phyloP scores from a whole-genome alignment of 2,888 invertebrate species.

The Phengaris alcon region DNA sequence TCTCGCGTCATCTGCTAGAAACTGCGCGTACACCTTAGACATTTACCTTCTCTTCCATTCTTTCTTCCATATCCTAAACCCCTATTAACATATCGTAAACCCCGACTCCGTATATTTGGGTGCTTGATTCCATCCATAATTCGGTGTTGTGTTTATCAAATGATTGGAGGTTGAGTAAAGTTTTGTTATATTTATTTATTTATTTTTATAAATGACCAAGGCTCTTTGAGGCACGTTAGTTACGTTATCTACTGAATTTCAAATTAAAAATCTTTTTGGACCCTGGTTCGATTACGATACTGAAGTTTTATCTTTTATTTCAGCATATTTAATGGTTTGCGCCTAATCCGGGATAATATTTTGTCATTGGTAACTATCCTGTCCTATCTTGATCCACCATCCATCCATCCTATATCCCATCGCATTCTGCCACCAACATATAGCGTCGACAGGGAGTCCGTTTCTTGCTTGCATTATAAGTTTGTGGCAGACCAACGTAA shows the following conservation, averaged over 20 bases:
- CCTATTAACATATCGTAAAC: background rate
- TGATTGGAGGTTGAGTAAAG: background rate
- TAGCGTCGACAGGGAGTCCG: slow-evolving; percentile 62
- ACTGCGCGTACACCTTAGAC: background rate
- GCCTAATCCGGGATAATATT: slow-evolving; percentile 72
- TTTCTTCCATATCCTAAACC: background rate
- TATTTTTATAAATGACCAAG: too few species aligned
- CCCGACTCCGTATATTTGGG: background rate
- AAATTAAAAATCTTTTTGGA: slow-evolving; percentile 56
- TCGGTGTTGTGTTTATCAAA: background rate
- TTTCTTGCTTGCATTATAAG: slow-evolving; percentile 53
- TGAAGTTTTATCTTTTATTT: slow-evolving; percentile 55
- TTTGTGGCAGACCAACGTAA: slow-evolving; percentile 62
- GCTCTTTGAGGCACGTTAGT: too few species aligned
- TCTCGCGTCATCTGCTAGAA: background rate
- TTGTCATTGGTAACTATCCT: slow-evolving; percentile 72
- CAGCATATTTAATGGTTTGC: slow-evolving; percentile 79
- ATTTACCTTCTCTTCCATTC: background rate
- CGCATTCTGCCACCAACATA: slow-evolving; percentile 68
- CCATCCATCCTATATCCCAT: slow-evolving; percentile 8
- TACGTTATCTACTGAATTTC: too few species aligned
- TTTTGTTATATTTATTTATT: background rate
- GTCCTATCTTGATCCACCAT: slow-evolving; percentile 40
- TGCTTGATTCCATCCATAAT: background rate
- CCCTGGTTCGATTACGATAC: slow-evolving; percentile 54